Evolutionary conservation across 2,888 invertebrate genomes (phyloP), one percentile per base, ranked within the genome.

Genomic region (Thyatira batis): DNA sequence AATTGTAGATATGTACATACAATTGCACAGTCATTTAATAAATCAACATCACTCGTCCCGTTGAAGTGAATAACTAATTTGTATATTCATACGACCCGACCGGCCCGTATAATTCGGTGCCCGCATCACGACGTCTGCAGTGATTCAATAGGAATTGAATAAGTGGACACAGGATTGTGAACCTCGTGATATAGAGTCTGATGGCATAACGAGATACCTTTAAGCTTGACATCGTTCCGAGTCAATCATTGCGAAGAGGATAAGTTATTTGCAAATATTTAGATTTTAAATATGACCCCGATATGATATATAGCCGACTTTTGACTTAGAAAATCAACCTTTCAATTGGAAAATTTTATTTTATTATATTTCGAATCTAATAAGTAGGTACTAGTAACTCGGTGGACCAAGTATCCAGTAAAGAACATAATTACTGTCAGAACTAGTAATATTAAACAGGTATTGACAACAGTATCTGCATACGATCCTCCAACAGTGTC

Each of bases 1-100:
- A n/a, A 39, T 39, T 39, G 17, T 39, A 39, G 13, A 23, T 3
- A 23, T 6, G 23, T 23, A 23, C 23, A 6, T 23, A 39, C 39
- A 39, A 39, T 39, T 39, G 17, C 39, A 39, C 39, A n/a, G 39
- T 39, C 13, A 17, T n/a, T 39, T 65, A 68, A 78, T 78, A 80
- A 78, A 79, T 80, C 77, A 70, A 68, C 65, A 60, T 72, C 70
- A 67, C 64, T 67, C 67, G 48, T 71, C 64, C 67, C 68, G 48
- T 71, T 70, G 63, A 65, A 71, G 65, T 69, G 69, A 67, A 71
- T 65, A 76, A 80, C 73, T 76, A 75, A 79, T 80, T 79, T 81
- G 79, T 81, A 74, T 79, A 77, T 76, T 76, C 74, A 69, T 69
- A 63, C 57, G 62, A 65, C 63, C 71, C 68, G 13, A 48, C 68